phyloP scores from a whole-genome alignment of 2,888 invertebrate genomes.

The Agonopterix subpropinquella region DNA sequence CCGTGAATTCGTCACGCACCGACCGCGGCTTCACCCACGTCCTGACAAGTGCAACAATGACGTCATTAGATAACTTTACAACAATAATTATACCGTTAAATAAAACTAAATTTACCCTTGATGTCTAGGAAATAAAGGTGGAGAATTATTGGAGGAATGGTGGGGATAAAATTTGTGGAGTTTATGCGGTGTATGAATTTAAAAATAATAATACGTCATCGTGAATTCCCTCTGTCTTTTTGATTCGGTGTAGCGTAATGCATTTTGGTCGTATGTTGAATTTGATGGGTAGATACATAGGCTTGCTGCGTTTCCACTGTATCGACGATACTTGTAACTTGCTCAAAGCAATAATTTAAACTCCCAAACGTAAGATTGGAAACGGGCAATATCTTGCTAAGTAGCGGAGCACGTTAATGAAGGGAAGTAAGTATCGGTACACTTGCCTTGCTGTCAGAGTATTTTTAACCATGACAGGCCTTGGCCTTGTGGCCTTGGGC shows the following conservation, averaged over 20 bases:
- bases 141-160: background rate
- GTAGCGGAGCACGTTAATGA: too few relatives aligned
- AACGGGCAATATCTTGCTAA: too few relatives aligned
- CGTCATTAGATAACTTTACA: constrained; percentile 34
- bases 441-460: too few relatives aligned
- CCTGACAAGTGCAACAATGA: constrained; percentile 53
- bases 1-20: constrained; percentile 59
- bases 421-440: too few relatives aligned
- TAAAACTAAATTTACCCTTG: background rate
- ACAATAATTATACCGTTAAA: background rate
- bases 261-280: constrained; percentile 55
- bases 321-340: too few relatives aligned
- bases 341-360: too few relatives aligned
- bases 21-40: constrained; percentile 47
- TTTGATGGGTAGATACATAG: constrained; percentile 42
- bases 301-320: constrained; percentile 36
- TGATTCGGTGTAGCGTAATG: constrained; percentile 52
- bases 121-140: background rate
- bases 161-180: background rate
- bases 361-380: too few relatives aligned
- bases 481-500: too few relatives aligned
- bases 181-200: constrained; percentile 55
- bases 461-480: too few relatives aligned
- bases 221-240: constrained; percentile 62
- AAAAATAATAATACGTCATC: constrained; percentile 68